Conservation (phyloP, 2,797 vertebrate genomes). For the Coregonus ussuriensis region DNA sequence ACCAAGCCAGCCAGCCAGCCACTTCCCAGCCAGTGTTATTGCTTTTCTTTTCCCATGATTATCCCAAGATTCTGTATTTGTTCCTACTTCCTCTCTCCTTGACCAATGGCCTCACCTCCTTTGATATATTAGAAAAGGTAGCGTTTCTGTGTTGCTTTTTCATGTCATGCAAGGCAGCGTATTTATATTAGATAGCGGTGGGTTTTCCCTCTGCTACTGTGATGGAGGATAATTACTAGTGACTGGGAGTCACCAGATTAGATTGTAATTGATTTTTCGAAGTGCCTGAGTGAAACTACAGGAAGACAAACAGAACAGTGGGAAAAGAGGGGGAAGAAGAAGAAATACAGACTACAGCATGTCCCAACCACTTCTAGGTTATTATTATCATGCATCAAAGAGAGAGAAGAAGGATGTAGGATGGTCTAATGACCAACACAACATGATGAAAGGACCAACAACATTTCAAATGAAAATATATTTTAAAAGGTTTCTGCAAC, state of each 20-base stretch:
- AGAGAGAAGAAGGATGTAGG: neutral
- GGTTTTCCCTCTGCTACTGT: slow-evolving; percentile 58
- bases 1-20: neutral
- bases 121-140: slow-evolving; percentile 36
- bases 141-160: slow-evolving; percentile 62
- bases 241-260: slow-evolving; percentile 58
- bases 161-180: slow-evolving; percentile 69
- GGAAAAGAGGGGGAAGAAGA: slow-evolving; percentile 30
- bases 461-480: no score
- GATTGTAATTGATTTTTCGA: slow-evolving; percentile 53
- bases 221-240: slow-evolving; percentile 74
- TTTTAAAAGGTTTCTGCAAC: no score
- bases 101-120: slow-evolving; percentile 24
- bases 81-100: slow-evolving; percentile 28
- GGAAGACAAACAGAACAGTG: slow-evolving; percentile 51
- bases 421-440: neutral
- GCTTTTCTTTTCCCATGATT: slow-evolving; percentile 45
- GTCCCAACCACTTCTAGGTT: slow-evolving; percentile 3
- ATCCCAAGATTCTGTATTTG: slow-evolving; percentile 18
- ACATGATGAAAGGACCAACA: neutral
- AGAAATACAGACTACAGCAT: slow-evolving; percentile 23
- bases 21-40: slow-evolving; percentile 22
- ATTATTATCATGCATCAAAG: neutral
- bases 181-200: slow-evolving; percentile 75
- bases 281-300: slow-evolving; percentile 26